phyloP scores from a whole-genome alignment of 1,140 invertebrate species.

The Goniozus legneri region DNA sequence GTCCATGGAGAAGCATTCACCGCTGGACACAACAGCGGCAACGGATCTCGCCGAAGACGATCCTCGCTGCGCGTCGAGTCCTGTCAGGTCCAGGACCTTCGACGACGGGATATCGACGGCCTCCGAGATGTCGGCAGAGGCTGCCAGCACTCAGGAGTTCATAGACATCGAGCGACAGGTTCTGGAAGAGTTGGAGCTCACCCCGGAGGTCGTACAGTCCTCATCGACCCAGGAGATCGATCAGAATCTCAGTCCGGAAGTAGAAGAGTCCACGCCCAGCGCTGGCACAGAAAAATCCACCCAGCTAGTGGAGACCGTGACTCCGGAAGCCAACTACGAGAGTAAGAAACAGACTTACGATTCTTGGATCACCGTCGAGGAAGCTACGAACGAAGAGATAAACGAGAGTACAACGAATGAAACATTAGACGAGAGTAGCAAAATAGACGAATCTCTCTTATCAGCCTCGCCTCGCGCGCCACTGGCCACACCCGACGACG shows the following conservation, averaged over 20 bases:
- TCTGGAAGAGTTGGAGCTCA: conserved; percentile 5
- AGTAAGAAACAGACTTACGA: conserved; percentile 17
- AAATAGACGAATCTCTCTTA: conserved; percentile 1
- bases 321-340: conserved; percentile 9
- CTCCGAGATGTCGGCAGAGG: not conserved
- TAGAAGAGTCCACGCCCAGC: not conserved
- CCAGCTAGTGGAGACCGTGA: not conserved
- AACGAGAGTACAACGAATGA: not conserved
- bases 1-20: no score
- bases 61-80: not conserved
- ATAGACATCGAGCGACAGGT: conserved; percentile 21
- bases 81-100: not conserved
- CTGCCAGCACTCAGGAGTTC: conserved; percentile 20
- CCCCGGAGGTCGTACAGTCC: not conserved
- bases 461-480: conserved; percentile 22
- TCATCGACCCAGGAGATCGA: not conserved
- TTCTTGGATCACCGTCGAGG: conserved; percentile 31
- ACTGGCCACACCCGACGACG: conserved; percentile 37
- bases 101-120: not conserved
- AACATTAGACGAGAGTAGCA: conserved; percentile 3
- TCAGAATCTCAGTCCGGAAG: not conserved
- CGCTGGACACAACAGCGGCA: no score
- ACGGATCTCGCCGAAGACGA: no score
- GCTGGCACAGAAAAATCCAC: not conserved
- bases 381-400: conserved; percentile 12